These are phyloP conservation scores for Papio anubis DNA, from an alignment of 2,113 vertebrate genomes.

Conservation along the genomic window DNA sequence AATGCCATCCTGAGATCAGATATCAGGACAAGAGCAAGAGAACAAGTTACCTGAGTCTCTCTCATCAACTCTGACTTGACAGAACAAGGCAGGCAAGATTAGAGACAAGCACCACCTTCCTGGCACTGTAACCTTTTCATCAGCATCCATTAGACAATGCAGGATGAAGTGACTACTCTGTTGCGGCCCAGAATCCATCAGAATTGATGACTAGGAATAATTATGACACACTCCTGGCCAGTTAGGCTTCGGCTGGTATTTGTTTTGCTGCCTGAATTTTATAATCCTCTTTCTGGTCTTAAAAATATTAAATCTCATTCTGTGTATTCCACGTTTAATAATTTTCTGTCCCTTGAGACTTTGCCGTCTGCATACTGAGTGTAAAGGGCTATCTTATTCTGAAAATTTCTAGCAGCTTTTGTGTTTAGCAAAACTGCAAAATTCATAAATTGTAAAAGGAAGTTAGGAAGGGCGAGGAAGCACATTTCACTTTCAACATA, in stretches of 20 bases:
- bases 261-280: constrained; percentile 67
- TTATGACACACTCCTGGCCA: not conserved
- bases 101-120: not conserved
- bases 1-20: not conserved
- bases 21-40: not conserved
- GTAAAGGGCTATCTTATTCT: constrained; percentile 15
- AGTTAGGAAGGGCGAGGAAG: not conserved
- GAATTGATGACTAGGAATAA: not conserved
- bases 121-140: not conserved
- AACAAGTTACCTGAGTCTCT: not conserved
- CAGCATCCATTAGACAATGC: not conserved
- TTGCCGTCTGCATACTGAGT: not conserved
- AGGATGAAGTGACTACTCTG: not conserved
- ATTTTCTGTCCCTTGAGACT: constrained; percentile 31
- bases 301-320: constrained; percentile 46
- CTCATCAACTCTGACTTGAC: not conserved
- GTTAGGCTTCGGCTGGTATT: not conserved
- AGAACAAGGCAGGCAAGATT: not conserved
- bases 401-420: constrained; percentile 67
- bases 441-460: constrained; percentile 67
- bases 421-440: constrained; percentile 69
- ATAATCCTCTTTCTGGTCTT: constrained; percentile 50
- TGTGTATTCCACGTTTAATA: constrained; percentile 38
- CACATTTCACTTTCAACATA: constrained; percentile 54
- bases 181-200: not conserved